phyloP scores from a whole-genome alignment of 2,797 vertebrate species.

The Lepus oiostolus region DNA sequence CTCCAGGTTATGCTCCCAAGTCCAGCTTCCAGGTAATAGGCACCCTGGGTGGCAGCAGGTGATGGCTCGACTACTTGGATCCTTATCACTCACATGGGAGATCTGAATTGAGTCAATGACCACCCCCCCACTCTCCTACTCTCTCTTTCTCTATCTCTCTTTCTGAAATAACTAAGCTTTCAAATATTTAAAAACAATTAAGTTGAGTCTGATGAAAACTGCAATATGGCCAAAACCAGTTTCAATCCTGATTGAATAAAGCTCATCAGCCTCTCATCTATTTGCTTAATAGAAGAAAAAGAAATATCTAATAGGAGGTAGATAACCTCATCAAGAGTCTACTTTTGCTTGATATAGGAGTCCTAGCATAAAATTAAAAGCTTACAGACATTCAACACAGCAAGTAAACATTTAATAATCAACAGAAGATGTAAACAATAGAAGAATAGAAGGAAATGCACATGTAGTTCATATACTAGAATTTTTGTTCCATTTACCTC shows the following conservation, averaged over 20 bases:
- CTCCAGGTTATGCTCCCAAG: too few relatives aligned
- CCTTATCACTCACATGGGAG: too few relatives aligned
- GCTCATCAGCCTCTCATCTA: neutral
- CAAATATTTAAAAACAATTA: neutral
- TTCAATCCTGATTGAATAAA: neutral
- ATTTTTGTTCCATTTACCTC: neutral
- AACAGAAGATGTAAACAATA: neutral
- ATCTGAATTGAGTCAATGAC: too few relatives aligned
- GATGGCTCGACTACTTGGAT: too few relatives aligned
- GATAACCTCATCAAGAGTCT: neutral
- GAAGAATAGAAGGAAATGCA: neutral
- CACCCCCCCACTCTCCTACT: too few relatives aligned
- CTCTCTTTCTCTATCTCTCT: too few relatives aligned
- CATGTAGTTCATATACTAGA: neutral
- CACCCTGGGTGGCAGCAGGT: too few relatives aligned
- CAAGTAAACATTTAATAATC: neutral
- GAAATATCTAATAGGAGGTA: neutral
- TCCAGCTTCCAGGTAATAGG: too few relatives aligned
- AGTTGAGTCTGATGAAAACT: neutral
- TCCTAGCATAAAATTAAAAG: neutral
- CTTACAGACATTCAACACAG: neutral
- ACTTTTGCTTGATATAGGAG: neutral
- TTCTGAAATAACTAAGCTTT: too few relatives aligned
- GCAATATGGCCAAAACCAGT: neutral
- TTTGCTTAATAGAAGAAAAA: neutral